Evolutionary conservation across 2,113 vertebrate genomes (phyloP).

Genomic region (Gulo gulo): DNA sequence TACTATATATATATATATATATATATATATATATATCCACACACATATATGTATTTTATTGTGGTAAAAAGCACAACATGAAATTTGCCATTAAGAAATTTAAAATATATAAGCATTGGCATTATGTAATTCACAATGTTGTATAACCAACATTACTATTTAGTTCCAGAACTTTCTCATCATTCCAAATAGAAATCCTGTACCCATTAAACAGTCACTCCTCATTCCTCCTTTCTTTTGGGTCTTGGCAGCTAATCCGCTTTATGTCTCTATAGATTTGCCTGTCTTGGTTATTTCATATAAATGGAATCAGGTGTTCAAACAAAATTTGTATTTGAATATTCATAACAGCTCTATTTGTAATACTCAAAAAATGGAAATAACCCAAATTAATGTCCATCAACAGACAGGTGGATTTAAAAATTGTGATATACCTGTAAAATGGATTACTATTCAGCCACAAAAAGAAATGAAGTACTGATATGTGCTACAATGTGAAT

Average conservation of each 20-base stretch:
- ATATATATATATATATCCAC: neutral
- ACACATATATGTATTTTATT: neutral
- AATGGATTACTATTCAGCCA: neutral
- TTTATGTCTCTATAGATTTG: neutral
- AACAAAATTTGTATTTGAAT: neutral
- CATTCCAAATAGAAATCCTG: neutral
- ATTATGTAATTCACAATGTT: neutral
- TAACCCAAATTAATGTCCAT: neutral
- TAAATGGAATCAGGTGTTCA: constrained; percentile 8
- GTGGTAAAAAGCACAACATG: neutral
- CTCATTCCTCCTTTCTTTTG: neutral
- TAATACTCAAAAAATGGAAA: neutral
- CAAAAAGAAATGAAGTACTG: neutral
- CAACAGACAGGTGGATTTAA: neutral
- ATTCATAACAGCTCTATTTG: neutral
- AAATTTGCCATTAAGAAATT: neutral
- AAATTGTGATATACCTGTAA: neutral
- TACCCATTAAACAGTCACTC: neutral
- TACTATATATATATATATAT: neutral
- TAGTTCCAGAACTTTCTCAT: neutral
- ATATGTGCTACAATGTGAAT: neutral
- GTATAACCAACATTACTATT: neutral
- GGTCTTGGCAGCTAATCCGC: neutral
- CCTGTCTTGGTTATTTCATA: neutral
- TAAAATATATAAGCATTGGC: neutral